Conservation (phyloP, 1,140 invertebrate species). For the Scaptomyza graminum region DNA sequence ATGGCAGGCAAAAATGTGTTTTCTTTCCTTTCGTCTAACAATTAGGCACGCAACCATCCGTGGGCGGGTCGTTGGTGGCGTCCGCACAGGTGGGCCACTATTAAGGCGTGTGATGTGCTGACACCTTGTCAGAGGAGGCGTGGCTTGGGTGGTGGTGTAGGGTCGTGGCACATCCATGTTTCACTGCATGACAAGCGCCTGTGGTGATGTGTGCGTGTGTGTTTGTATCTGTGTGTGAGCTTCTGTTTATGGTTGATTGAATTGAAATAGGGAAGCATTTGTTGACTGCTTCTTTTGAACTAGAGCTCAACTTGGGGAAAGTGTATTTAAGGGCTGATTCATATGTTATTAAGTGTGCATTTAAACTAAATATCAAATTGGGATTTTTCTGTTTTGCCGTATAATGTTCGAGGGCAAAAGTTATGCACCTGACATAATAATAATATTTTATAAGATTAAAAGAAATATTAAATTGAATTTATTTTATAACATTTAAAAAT, state of each 20-base stretch:
- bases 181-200: conserved; percentile 50
- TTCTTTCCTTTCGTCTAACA: conserved; percentile 54
- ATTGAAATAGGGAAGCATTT: conserved; percentile 51
- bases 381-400: neutral
- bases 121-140: conserved; percentile 53
- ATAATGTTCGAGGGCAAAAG: no score
- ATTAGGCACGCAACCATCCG: conserved; percentile 65
- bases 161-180: conserved; percentile 35
- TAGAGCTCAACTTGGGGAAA: conserved; percentile 11
- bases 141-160: conserved; percentile 18
- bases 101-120: conserved; percentile 48
- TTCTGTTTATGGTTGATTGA: conserved; percentile 71
- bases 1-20: conserved; percentile 37
- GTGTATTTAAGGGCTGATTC: conserved; percentile 16
- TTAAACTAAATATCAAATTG: neutral
- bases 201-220: conserved; percentile 8
- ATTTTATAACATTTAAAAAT: no score
- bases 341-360: conserved; percentile 5
- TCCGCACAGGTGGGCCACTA: conserved; percentile 41
- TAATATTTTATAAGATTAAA: no score
- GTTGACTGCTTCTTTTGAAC: conserved; percentile 11
- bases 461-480: no score
- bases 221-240: conserved; percentile 3
- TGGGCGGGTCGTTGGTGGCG: conserved; percentile 7
- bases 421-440: no score